phyloP scores from a whole-genome alignment of 1,140 invertebrate species.

The Akabosia matsudoensis region DNA sequence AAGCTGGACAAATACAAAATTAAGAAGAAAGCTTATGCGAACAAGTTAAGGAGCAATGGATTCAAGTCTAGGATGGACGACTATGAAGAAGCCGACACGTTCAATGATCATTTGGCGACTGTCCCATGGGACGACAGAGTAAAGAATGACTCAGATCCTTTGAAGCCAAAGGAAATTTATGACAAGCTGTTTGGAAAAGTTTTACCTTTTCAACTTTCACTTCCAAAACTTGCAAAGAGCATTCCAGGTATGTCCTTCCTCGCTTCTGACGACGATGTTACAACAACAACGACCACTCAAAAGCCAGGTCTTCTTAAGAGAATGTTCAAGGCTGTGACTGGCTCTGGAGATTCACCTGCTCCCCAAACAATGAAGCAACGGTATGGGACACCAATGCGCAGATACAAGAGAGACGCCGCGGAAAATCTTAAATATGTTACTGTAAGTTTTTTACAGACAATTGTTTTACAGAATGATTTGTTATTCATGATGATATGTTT shows the following conservation, averaged over 20 bases:
- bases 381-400: background rate
- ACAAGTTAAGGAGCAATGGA: background rate
- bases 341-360: background rate
- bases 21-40: background rate
- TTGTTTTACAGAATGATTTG: too few species aligned
- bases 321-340: background rate
- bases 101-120: background rate
- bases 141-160: conserved; percentile 4
- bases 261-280: background rate
- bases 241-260: background rate
- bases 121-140: conserved; percentile 1
- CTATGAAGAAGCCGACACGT: background rate
- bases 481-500: background rate
- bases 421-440: background rate
- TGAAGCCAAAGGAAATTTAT: conserved; percentile 12
- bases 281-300: background rate
- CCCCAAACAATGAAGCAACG: background rate
- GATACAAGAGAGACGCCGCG: background rate
- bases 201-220: background rate
- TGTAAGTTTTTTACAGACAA: too few species aligned
- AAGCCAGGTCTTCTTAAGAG: conserved; percentile 5
- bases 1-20: background rate
- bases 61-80: conserved; percentile 1
- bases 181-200: conserved; percentile 12
- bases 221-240: background rate